A percentile compares a stretch with the other conserved stretches of the same genome.
Evolutionary conservation across 2,888 invertebrate species (phyloP).

Genomic region (Therioaphis trifolii): DNA sequence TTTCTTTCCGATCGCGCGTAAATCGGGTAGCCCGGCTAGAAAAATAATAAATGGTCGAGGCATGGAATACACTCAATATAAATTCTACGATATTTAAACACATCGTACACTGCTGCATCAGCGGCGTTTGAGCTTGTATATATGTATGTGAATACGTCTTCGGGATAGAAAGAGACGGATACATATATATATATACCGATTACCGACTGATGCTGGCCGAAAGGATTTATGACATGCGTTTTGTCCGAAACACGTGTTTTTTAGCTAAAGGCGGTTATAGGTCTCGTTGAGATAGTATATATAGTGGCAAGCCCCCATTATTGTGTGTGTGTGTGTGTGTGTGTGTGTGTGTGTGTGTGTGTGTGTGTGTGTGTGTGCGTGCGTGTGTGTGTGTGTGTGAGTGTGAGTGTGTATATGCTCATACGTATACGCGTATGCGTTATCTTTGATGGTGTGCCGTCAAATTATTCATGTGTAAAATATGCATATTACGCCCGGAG

Average conservation of each 20-base stretch:
- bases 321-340: not conserved
- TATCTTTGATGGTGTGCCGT: slow-evolving; percentile 60
- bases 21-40: slow-evolving; percentile 15
- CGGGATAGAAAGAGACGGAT: not conserved
- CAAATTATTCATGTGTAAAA: slow-evolving; percentile 60
- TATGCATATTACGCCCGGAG: slow-evolving; percentile 59
- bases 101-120: not conserved
- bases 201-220: slow-evolving; percentile 15
- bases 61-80: not conserved
- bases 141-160: not conserved
- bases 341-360: not conserved
- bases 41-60: not conserved
- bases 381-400: too few species aligned
- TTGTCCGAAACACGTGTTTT: slow-evolving; percentile 55
- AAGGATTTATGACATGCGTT: slow-evolving; percentile 53
- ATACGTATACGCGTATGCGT: too few species aligned
- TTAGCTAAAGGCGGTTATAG: slow-evolving; percentile 52
- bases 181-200: too few species aligned
- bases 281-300: slow-evolving; percentile 34
- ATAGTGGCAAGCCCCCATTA: slow-evolving; percentile 37
- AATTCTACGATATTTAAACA: not conserved
- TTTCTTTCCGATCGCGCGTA: slow-evolving; percentile 4
- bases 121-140: too few species aligned
- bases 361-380: not conserved
- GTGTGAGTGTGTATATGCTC: too few species aligned